Evolutionary conservation across 2,888 invertebrate species (phyloP).

Genomic region (Chymomyza amoena): DNA sequence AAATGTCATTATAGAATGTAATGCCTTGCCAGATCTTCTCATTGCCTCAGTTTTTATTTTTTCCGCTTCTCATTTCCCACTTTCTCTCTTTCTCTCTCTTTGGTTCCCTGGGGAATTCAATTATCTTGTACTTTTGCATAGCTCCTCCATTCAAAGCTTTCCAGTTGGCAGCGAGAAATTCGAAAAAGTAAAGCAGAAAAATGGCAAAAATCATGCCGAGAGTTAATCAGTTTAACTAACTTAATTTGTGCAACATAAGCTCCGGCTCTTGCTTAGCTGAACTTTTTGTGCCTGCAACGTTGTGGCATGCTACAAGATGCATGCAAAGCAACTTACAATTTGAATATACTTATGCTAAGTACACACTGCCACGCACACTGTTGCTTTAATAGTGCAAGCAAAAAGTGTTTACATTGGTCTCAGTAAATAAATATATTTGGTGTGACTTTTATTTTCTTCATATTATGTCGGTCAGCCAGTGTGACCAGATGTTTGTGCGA

Average conservation of each 20-base stretch:
- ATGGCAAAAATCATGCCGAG: conserved; percentile 40
- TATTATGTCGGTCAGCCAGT: no score
- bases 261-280: conserved; percentile 1
- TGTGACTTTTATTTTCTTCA: no score
- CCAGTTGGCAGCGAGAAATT: not conserved
- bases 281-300: not conserved
- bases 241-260: conserved; percentile 54
- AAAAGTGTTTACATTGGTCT: no score
- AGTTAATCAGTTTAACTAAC: conserved; percentile 71
- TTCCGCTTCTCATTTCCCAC: not conserved
- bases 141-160: not conserved
- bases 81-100: not conserved
- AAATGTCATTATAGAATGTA: not conserved
- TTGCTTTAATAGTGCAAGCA: no score
- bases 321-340: not conserved
- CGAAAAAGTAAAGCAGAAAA: not conserved
- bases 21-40: no score
- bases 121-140: not conserved
- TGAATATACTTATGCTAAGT: not conserved
- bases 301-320: not conserved
- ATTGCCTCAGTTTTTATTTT: not conserved
- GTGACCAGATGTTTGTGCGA: no score
- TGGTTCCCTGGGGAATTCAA: not conserved
- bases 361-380: no score
- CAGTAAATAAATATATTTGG: no score